Evolutionary conservation across 1,140 invertebrate species (phyloP), one percentile per base, ranked within the genome.

Genomic region (Andricus grossulariae): DNA sequence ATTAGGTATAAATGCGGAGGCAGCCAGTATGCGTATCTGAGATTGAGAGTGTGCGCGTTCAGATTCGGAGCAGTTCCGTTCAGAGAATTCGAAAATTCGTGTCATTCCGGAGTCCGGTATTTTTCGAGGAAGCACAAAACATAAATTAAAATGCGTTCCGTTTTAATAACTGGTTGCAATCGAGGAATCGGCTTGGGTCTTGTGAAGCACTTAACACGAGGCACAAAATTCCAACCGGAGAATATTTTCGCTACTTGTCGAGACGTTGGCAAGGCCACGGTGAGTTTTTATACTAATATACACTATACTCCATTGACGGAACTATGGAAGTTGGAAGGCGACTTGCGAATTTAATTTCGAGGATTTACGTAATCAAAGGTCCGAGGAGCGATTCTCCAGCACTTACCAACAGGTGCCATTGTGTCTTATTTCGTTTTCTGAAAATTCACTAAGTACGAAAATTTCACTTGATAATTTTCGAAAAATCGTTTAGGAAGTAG

Each of bases 131-230:
- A 25, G 19, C 13, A 21, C 12, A 16, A 66, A 60, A 11, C 10
- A 7, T 7, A 45, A 45, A 10, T 74, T 10, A 80, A 10, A n/a
- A 96, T 96, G 95, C 95, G 93, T 80, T 95, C 95, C 50, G 94
- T 97, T 80, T 90, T 98, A 78, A 94, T 98, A 76, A 98, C 97
- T 11, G 97, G 97, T 21, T 95, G 95, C 72, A 98, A 97, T 88
- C 93, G 97, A 52, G 97, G 97, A 1, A 89, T 98, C 60, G 97
- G 97, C 18, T 90, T 98, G 50, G 97, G 97, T 66, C 91, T 98
- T 73, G 94, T 97, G 1, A 96, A 95, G 90, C 93, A 95, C 88
- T 83, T 96, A 32, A 76, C 90, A 6, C 82, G 88, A 54, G 83
- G 91, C 3, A 82, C 90, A 39, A 92, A 92, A 78, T 91, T 92